Evolutionary conservation across 2,888 invertebrate species (phyloP), one percentile per base, ranked within the genome.

Genomic region (Cenopis cana): DNA sequence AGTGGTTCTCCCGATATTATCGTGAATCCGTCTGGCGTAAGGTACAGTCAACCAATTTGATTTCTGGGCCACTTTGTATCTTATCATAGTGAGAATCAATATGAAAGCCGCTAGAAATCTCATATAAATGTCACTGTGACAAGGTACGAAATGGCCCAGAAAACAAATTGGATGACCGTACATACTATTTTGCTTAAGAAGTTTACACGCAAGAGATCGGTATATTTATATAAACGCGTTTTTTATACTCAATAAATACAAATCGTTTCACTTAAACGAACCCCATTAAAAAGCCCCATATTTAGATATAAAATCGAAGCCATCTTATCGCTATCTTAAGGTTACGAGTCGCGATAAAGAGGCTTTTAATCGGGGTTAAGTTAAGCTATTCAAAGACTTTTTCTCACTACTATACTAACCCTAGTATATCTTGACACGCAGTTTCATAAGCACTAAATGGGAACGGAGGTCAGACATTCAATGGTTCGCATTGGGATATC

Each of bases 331-430:
- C n/a, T 36, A 0, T 12, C 36, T 54, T 69, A 17, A 56, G 66
- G 71, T 71, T 55, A 71, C 55, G 55, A 66, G 61, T 50, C 14
- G 50, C 64, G 71, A 71, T 71, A 71, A 71, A 67, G 54, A 70
- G 46, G 60, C 56, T 66, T 65, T 70, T 71, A 71, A 71, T 61
- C 54, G 66, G 55, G 71, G 71, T 60, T 71, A 71, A 71, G 67
- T n/a, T 46, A n/a, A n/a, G 46, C 46, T 6, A n/a, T 46, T 46
- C 46, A 46, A 14, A 46, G n/a, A 0, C 1, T 46, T n/a, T n/a
- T 46, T 12, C 8, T n/a, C 46, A 8, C 46, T 8, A 46, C 1
- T 8, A 5, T 33, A 8, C 9, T 8, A 8, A 0, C 1, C 46
- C 46, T 33, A 46, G 46, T 46, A n/a, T n/a, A 46, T 46, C 6